phyloP scores from a whole-genome alignment of 2,888 invertebrate genomes.

The Theodoxus fluviatilis region DNA sequence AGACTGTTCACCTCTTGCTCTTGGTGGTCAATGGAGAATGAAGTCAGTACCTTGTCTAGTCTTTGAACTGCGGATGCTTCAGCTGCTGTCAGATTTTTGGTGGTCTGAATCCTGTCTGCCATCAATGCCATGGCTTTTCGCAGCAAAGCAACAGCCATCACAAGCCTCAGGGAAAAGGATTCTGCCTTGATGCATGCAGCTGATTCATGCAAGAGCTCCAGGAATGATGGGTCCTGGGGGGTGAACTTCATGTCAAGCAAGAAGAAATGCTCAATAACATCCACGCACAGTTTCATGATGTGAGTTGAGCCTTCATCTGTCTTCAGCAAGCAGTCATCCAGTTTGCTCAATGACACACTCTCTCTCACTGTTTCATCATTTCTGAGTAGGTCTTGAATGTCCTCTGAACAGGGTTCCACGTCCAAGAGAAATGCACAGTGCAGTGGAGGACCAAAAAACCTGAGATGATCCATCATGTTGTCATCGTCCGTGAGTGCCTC shows the following conservation, averaged over 20 bases:
- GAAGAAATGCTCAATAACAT: constrained; percentile 5
- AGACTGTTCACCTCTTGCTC: too few relatives aligned
- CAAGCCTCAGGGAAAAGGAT: constrained; percentile 9
- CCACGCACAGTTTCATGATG: neutral
- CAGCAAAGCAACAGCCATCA: constrained; percentile 23
- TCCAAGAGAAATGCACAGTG: constrained; percentile 22
- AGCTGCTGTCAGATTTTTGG: too few relatives aligned
- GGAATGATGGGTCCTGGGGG: neutral
- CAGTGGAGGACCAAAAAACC: constrained; percentile 28
- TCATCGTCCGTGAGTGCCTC: neutral
- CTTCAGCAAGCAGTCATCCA: constrained; percentile 17
- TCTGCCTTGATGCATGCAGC: constrained; percentile 9
- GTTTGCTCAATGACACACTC: neutral
- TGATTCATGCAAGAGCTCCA: constrained; percentile 18
- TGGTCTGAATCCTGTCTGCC: too few relatives aligned
- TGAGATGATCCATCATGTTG: neutral
- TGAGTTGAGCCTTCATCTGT: constrained; percentile 17
- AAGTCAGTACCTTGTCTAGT: too few relatives aligned
- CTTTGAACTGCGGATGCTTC: too few relatives aligned
- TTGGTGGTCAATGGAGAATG: too few relatives aligned
- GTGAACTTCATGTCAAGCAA: neutral
- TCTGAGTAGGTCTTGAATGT: neutral
- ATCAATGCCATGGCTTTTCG: constrained; percentile 5
- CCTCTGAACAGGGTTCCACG: too few relatives aligned
- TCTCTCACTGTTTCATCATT: constrained; percentile 7